Conservation (phyloP, 2,888 invertebrate genomes). For the Resseliella maxima region DNA sequence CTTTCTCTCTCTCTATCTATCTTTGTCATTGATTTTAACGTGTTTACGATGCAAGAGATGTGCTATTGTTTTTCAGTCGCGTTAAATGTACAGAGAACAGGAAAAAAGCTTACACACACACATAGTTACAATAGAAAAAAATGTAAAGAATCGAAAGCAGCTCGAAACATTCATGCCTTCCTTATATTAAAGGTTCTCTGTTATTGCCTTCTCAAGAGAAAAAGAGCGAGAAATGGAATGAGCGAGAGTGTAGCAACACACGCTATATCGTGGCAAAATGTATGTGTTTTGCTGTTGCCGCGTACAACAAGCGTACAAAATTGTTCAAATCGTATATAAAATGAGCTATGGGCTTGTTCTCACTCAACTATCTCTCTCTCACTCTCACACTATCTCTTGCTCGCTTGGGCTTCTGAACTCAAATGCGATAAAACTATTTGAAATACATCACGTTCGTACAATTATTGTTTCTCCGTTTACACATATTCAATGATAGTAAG, state of each 20-base stretch:
- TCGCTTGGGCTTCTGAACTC: not conserved
- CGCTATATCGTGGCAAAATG: slow-evolving; percentile 45
- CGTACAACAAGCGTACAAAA: not conserved
- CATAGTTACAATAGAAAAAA: slow-evolving; percentile 42
- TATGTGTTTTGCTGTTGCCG: slow-evolving; percentile 14
- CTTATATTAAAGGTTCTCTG: not conserved
- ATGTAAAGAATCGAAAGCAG: slow-evolving; percentile 9
- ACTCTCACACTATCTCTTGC: not conserved
- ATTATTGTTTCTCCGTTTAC: not conserved
- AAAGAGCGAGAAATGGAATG: too few relatives aligned
- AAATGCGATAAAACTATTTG: slow-evolving; percentile 26
- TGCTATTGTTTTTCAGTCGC: slow-evolving; percentile 45
- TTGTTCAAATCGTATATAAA: not conserved
- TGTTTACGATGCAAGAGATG: slow-evolving; percentile 31
- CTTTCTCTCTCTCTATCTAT: not conserved
- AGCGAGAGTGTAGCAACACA: not conserved
- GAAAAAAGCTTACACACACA: not conserved
- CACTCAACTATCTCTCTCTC: not conserved
- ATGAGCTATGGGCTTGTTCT: not conserved
- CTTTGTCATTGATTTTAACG: not conserved
- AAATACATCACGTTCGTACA: slow-evolving; percentile 22
- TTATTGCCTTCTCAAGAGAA: not conserved
- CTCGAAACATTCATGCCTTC: not conserved
- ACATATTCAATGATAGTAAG: not conserved
- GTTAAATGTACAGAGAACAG: slow-evolving; percentile 43